These are phyloP conservation scores for Drepana arcuata DNA, from an alignment of 1,140 invertebrate genomes.

Conservation along the genomic window DNA sequence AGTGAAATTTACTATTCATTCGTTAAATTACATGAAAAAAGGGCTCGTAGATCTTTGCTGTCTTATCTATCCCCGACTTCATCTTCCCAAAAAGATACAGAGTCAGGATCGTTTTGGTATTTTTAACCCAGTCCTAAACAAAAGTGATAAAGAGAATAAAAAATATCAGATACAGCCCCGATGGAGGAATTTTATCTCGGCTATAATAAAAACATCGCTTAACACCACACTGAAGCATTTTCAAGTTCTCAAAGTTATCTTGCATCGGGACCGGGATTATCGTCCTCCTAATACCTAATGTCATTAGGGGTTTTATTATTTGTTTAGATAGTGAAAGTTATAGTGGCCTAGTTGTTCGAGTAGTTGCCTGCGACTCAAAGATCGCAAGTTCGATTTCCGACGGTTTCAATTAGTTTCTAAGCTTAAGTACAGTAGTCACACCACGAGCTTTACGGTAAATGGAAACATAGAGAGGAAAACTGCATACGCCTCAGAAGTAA, in stretches of 20 bases:
- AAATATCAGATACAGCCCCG: conserved; percentile 48
- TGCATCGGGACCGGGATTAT: conserved; percentile 13
- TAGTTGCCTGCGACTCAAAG: no score
- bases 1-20: not conserved
- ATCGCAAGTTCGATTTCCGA: not conserved
- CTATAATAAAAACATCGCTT: conserved; percentile 53
- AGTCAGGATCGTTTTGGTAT: conserved; percentile 18
- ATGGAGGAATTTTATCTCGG: conserved; percentile 35
- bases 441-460: no score
- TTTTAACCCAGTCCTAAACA: conserved; percentile 60
- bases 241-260: conserved; percentile 26
- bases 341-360: no score
- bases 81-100: conserved; percentile 7
- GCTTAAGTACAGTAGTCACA: not conserved
- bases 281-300: conserved; percentile 3
- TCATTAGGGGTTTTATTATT: conserved; percentile 1
- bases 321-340: not conserved
- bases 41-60: no score
- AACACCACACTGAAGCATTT: conserved; percentile 45
- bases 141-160: conserved; percentile 64
- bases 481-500: no score
- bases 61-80: no score
- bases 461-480: no score
- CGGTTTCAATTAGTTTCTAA: not conserved
- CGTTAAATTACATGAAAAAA: not conserved